Evolutionary conservation across 2,797 vertebrate genomes (phyloP).

Genomic region (Pipistrellus nathusii): DNA sequence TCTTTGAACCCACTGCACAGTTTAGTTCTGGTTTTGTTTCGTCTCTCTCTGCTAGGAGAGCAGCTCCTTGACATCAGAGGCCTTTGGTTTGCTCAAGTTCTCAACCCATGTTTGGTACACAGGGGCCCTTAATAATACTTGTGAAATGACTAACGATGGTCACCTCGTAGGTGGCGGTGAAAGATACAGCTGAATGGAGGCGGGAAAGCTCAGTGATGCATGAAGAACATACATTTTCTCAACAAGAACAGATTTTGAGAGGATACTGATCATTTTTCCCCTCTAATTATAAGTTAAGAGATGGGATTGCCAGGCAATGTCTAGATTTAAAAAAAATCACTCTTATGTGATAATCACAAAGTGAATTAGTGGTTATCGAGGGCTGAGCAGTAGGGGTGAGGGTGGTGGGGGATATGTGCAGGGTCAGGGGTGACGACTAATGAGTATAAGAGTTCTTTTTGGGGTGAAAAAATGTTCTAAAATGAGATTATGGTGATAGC

Average conservation of each 20-base stretch:
- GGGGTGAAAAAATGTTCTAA: not conserved
- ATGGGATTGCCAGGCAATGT: not conserved
- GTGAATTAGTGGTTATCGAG: not conserved
- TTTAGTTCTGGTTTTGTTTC: not conserved
- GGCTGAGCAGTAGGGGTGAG: not conserved
- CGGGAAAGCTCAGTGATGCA: not conserved
- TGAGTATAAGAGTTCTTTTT: not conserved
- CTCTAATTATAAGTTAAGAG: slow-evolving; percentile 48
- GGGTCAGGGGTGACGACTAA: not conserved
- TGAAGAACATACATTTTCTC: slow-evolving; percentile 34
- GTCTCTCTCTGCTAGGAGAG: not conserved
- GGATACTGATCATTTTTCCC: slow-evolving; percentile 6
- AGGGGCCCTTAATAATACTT: not conserved
- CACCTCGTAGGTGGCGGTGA: not conserved
- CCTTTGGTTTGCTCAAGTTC: not conserved
- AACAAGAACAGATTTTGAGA: slow-evolving; percentile 38
- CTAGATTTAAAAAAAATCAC: not conserved
- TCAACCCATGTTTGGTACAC: not conserved
- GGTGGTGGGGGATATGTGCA: not conserved
- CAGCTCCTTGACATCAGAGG: not conserved
- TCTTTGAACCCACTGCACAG: rapidly evolving
- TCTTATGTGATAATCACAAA: not conserved
- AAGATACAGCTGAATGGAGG: not conserved
- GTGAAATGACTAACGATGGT: not conserved
- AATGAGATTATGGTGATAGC: not conserved